These are phyloP conservation scores for Loris lydekkerianus DNA, from an alignment of 2,797 vertebrate genomes.

Conservation along the genomic window DNA sequence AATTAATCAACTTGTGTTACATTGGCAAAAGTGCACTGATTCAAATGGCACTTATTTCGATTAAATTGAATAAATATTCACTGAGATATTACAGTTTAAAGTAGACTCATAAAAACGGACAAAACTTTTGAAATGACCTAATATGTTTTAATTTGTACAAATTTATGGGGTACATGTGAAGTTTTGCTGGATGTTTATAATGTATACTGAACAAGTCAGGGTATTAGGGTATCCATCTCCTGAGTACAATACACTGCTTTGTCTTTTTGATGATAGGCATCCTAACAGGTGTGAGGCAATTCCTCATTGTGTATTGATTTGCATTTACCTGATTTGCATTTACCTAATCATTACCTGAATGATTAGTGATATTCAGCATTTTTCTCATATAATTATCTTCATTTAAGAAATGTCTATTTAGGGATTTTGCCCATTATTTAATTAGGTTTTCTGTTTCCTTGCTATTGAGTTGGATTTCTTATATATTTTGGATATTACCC, in stretches of 20 bases:
- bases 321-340: background rate
- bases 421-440: background rate
- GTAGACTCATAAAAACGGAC: no score
- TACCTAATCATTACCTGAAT: background rate
- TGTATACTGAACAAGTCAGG: no score
- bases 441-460: background rate
- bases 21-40: no score
- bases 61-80: no score
- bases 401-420: background rate
- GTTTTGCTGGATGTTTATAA: no score
- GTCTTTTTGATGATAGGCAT: background rate
- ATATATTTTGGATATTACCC: background rate
- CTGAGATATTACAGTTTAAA: no score
- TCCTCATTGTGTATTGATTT: background rate
- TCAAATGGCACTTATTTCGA: no score
- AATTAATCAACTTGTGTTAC: no score
- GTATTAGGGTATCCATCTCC: no score
- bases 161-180: no score
- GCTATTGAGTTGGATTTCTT: background rate
- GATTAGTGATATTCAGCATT: background rate
- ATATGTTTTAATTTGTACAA: no score
- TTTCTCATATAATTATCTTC: background rate
- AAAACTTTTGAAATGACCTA: no score
- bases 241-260: background rate
- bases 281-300: background rate